Percentiles rank a stretch among this genome's conserved stretches.
Conservation (phyloP, 2,797 vertebrate species). For the Emydoidea blandingii region DNA sequence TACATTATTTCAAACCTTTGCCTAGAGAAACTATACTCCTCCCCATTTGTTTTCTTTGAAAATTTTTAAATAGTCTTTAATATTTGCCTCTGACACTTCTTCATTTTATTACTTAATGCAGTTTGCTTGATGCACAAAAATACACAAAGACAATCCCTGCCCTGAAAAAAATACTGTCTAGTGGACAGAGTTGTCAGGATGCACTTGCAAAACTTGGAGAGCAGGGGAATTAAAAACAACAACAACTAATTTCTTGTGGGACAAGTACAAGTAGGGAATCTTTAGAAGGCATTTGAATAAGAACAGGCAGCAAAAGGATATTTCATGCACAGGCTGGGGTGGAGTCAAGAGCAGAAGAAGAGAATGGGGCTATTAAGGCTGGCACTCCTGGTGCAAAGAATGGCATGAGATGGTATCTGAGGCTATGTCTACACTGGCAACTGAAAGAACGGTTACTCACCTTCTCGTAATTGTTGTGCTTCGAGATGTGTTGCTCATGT, state of each 20-base stretch:
- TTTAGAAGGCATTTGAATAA: not conserved
- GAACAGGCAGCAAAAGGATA: not conserved
- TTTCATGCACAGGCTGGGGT: not conserved
- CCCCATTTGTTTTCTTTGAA: not conserved
- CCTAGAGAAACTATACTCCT: not conserved
- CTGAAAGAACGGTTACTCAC: no score
- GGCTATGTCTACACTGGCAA: not conserved
- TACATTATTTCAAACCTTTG: constrained; percentile 27
- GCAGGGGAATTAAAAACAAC: not conserved
- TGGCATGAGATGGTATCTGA: not conserved
- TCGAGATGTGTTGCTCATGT: no score
- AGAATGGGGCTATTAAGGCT: not conserved
- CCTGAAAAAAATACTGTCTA: not conserved
- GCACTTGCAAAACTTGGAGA: not conserved
- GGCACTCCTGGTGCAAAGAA: not conserved
- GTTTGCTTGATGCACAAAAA: not conserved
- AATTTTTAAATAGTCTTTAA: constrained; percentile 21
- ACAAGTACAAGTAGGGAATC: not conserved
- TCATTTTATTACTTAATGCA: not conserved
- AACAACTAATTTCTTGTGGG: not conserved
- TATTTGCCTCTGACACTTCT: not conserved
- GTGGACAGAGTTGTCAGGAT: not conserved
- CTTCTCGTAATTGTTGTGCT: no score
- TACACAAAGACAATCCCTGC: not conserved
- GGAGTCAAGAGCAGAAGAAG: not conserved